phyloP scores from a whole-genome alignment of 1,140 invertebrate species.

The Zaprionus capensis region DNA sequence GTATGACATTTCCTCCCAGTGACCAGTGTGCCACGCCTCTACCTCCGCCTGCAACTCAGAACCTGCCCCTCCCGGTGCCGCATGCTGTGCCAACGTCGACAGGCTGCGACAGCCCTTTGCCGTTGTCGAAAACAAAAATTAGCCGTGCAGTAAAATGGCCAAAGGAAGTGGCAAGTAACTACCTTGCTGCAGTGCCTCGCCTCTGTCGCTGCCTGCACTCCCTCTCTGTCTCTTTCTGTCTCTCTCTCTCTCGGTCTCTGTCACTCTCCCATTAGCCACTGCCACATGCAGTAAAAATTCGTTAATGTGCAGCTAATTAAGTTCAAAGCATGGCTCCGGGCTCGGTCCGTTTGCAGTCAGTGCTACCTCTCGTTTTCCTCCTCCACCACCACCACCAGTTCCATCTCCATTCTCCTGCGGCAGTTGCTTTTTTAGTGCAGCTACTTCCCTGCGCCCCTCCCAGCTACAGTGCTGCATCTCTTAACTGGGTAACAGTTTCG shows the following conservation, averaged over 20 bases:
- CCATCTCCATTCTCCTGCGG: constrained; percentile 11
- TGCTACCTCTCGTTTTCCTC: constrained; percentile 36
- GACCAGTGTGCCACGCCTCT: constrained; percentile 23
- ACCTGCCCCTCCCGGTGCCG: not conserved
- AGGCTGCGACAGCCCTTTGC: constrained; percentile 53
- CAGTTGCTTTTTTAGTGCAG: constrained; percentile 14
- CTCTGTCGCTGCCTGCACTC: constrained; percentile 16
- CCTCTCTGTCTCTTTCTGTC: not conserved
- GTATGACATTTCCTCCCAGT: constrained; percentile 75
- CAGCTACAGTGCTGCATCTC: not conserved
- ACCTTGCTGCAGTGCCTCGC: constrained; percentile 64
- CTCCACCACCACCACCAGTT: constrained; percentile 12
- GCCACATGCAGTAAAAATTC: constrained; percentile 77
- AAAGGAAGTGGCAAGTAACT: constrained; percentile 79
- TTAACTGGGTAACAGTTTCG: constrained; percentile 27
- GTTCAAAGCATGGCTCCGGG: constrained; percentile 78
- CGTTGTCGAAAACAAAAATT: constrained; percentile 81
- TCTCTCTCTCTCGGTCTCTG: not conserved
- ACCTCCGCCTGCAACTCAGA: not conserved
- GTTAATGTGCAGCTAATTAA: constrained; percentile 82
- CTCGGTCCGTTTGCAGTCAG: constrained; percentile 27
- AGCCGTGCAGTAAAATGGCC: constrained; percentile 77
- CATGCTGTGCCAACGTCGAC: not conserved
- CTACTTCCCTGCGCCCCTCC: not conserved
- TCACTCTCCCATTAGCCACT: constrained; percentile 24